Conservation (phyloP, 2,797 vertebrate species). For the Buphagus erythrorhynchus region DNA sequence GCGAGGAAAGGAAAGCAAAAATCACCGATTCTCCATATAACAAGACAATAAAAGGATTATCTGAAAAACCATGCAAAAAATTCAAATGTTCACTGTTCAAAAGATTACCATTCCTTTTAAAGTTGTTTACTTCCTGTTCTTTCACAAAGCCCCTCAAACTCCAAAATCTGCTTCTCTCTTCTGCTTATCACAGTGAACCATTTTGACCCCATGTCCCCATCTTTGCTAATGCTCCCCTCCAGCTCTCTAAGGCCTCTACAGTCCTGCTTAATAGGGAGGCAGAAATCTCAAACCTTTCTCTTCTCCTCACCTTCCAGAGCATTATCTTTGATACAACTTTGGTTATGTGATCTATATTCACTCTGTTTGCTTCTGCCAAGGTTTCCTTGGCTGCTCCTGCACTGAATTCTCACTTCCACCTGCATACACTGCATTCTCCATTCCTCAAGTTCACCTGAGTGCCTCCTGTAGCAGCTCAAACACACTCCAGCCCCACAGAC, state of each 20-base stretch:
- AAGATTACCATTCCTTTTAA: background rate
- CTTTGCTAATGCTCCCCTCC: background rate
- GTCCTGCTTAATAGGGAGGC: background rate
- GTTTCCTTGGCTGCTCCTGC: background rate
- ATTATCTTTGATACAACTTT: background rate
- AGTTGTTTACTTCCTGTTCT: background rate
- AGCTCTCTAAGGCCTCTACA: background rate
- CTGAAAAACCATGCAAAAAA: background rate
- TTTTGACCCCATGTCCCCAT: background rate
- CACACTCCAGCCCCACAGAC: background rate
- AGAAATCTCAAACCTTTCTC: background rate
- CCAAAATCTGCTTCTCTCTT: background rate
- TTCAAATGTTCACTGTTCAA: background rate
- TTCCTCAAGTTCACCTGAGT: fast-evolving
- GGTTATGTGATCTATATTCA: background rate
- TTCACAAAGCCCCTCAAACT: background rate
- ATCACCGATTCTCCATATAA: background rate
- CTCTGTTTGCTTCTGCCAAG: background rate
- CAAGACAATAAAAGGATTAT: background rate
- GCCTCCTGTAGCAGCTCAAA: background rate
- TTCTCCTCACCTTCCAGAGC: background rate
- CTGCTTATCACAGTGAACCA: background rate
- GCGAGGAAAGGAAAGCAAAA: background rate
- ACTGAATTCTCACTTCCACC: background rate
- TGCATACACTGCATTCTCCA: background rate